Evolutionary conservation across 2,797 vertebrate genomes (phyloP), one percentile per base, ranked within the genome.

Genomic region (Gastrophryne carolinensis): DNA sequence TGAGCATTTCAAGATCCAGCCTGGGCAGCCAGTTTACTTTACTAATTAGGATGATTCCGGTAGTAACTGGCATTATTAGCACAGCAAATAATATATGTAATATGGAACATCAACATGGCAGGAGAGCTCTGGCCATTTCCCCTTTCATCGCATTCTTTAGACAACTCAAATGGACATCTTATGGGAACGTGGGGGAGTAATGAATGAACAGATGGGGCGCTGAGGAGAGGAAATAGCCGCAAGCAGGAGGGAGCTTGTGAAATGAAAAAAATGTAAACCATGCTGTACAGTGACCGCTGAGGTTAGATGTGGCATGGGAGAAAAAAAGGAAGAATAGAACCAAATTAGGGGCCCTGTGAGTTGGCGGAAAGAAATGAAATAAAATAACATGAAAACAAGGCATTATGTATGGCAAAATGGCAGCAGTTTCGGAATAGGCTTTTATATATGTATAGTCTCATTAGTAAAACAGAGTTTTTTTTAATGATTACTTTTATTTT

Each of bases 1-100:
- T 24, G 29, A 65, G 58, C 37, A 21, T 21, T 64, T 39, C 30
- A 15, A 50, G 56, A 58, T 57, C 67, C 67, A 78, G 61, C 13
- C 57, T 62, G 66, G 74, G 74, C 66, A 76, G 67, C 67, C 67
- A 58, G 75, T 72, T 71, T 78, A 64, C 75, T 58, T 72, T 65
- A 50, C 75, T 78, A 78, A 78, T 78, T 78, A 78, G 52, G 67
- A 72, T 39, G 56, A 71, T 71, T 60, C 67, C 50, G 37, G 60
- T 52, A 23, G 67, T 71, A 71, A 26, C 75, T 50, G 67, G 50
- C 24, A 23, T 57, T 65, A 72, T 78, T 72, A 72, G 61, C 60
- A 71, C 44, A 65, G 67, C 75, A 72, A 78, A 78, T 65, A 64
- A 39, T 71, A 65, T 44, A 57, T 37, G 52, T 64, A 72, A 72